Percentiles rank a stretch among this genome's conserved stretches.
Evolutionary conservation across 2,113 vertebrate species (phyloP).

Genomic region (Aptenodytes forsteri): DNA sequence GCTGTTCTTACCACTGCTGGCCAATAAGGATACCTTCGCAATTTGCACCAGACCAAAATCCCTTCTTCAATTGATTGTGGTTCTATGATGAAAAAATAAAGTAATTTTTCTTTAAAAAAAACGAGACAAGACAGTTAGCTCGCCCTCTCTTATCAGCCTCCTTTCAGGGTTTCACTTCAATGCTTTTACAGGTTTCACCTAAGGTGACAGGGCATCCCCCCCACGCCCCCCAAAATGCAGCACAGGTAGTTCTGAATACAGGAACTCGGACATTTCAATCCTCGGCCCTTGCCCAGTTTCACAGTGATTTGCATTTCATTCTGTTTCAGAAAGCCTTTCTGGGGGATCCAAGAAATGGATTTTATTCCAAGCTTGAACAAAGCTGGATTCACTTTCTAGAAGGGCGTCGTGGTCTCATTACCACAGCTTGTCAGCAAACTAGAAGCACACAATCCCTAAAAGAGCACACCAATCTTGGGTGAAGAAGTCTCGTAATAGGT

Average conservation of each 20-base stretch:
- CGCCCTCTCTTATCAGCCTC: background rate
- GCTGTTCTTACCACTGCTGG: slow-evolving; percentile 78
- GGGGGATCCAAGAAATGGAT: background rate
- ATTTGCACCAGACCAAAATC: slow-evolving; percentile 80
- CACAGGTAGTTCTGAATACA: background rate
- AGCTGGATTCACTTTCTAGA: background rate
- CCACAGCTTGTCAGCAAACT: background rate
- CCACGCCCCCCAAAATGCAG: accelerated
- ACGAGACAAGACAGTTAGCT: background rate
- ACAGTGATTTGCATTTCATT: background rate
- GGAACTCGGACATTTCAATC: accelerated
- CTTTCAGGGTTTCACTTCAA: background rate
- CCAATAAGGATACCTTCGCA: slow-evolving; percentile 77
- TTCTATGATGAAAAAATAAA: slow-evolving; percentile 23
- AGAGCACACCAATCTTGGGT: accelerated
- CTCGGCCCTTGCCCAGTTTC: background rate
- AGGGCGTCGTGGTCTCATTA: background rate
- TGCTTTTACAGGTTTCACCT: background rate
- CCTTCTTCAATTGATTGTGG: slow-evolving; percentile 68
- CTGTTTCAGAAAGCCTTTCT: background rate
- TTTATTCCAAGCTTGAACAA: background rate
- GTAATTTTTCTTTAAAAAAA: background rate
- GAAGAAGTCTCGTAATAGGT: too few relatives aligned
- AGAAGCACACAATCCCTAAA: background rate
- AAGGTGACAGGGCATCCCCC: too few relatives aligned